Evolutionary conservation across 2,797 vertebrate species (phyloP).

Genomic region (Simalia tracyae): DNA sequence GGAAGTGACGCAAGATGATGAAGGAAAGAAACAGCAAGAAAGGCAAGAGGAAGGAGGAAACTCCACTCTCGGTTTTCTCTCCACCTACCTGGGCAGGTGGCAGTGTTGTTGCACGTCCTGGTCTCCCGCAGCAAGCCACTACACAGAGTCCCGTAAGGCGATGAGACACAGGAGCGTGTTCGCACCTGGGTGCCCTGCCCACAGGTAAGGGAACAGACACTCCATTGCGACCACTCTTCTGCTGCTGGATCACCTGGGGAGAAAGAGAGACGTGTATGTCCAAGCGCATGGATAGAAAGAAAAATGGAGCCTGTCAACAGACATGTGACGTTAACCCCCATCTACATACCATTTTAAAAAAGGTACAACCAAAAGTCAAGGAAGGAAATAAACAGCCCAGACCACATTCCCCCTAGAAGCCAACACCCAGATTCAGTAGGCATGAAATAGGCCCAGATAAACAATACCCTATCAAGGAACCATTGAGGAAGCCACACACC

Average conservation of each 20-base stretch:
- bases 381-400: neutral
- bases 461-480: neutral
- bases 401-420: neutral
- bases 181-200: conserved; percentile 96
- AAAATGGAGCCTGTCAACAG: neutral
- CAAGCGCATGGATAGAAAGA: neutral
- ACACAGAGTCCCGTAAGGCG: conserved; percentile 95
- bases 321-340: neutral
- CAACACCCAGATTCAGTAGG: neutral
- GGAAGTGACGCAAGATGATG: neutral
- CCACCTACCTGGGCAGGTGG: conserved; percentile 88
- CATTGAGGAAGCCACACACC: neutral
- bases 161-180: conserved; percentile 95
- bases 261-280: conserved; percentile 47
- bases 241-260: conserved; percentile 90
- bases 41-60: neutral
- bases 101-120: conserved; percentile 94
- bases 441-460: neutral
- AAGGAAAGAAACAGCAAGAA: neutral
- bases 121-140: conserved; percentile 94
- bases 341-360: neutral
- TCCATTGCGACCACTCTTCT: conserved; percentile 98
- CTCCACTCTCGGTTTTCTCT: neutral
- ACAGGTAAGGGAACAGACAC: conserved; percentile 95
- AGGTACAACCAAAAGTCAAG: neutral